Conservation (phyloP, 2,888 invertebrate genomes). For the Cheilosia soror region DNA sequence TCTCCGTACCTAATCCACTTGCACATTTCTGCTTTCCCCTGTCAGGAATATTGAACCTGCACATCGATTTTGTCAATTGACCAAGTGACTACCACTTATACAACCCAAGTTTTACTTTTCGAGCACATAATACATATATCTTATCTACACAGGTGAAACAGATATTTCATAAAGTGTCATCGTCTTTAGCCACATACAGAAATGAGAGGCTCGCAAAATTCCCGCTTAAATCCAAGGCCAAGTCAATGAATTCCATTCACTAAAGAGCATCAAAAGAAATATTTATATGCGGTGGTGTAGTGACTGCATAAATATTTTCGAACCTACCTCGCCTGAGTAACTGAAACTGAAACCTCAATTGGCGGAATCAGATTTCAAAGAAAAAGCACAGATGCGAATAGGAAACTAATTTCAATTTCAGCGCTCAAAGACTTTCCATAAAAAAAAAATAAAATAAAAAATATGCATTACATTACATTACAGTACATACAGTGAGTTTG, state of each 20-base stretch:
- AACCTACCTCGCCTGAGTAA: not conserved
- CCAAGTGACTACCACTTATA: too few relatives aligned
- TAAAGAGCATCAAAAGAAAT: not conserved
- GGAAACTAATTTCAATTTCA: not conserved
- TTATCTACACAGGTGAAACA: too few relatives aligned
- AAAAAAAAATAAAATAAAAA: too few relatives aligned
- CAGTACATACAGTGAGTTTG: not conserved
- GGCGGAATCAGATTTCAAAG: too few relatives aligned
- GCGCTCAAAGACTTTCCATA: not conserved
- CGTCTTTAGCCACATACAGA: not conserved
- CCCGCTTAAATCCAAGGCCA: not conserved
- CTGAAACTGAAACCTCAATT: too few relatives aligned
- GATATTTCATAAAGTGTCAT: not conserved
- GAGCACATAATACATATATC: too few relatives aligned
- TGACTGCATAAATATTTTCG: not conserved
- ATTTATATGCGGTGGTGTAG: not conserved
- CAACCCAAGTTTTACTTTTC: too few relatives aligned
- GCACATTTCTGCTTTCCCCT: too few relatives aligned
- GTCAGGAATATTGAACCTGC: too few relatives aligned
- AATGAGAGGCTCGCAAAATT: not conserved
- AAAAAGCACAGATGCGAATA: not conserved
- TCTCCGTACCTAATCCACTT: too few relatives aligned
- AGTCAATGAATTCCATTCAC: conserved; percentile 12
- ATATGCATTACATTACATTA: not conserved
- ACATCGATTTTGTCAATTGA: too few relatives aligned